Evolutionary conservation across 2,888 invertebrate genomes (phyloP), one percentile per base, ranked within the genome.

Genomic region (Trachelus iudaicus): DNA sequence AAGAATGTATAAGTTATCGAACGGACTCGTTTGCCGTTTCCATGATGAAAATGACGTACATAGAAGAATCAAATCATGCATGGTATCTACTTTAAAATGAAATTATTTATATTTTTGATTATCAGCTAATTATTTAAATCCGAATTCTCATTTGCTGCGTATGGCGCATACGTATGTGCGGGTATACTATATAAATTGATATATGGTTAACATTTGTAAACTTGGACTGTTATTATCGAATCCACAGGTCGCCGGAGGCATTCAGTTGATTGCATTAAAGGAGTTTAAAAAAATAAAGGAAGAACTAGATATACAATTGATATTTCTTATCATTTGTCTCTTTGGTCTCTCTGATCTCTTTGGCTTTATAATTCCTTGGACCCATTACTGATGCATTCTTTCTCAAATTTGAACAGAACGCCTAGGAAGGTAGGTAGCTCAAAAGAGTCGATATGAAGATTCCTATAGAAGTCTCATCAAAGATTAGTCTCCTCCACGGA

Each of bases 401-500:
- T 23, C 23, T 56, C 56, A 56, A 56, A 9, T 56, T 56, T 56
- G 23, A 56, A 9, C 23, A 9, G 23, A 56, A 56, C 9, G 23
- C 9, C 56, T 56, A 56, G 56, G 23, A 56, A 56, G 23, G 6
- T 56, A 56, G 9, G 56, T 56, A 56, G 23, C 56, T 56, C 23
- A 56, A 56, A 56, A 56, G 23, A 56, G 56, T 56, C 56, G 56
- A 56, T 56, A 56, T 56, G 56, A 56, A 56, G 56, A 9, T 56
- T 23, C 56, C 23, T 56, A 6, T 23, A 56, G 56, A 56, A 56
- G 71, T 34, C 33, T 33, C 31, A 78, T 90, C 85, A 89, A 80
- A 89, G 85, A 83, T 84, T 87, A 69, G 90, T 90, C 74, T 89
- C 89, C 75, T 89, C 89, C 2, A 85, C 78, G 76, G 85, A 86